Evolutionary conservation across 2,888 invertebrate genomes (phyloP), one percentile per base, ranked within the genome.

Genomic region (Folsomia candida): DNA sequence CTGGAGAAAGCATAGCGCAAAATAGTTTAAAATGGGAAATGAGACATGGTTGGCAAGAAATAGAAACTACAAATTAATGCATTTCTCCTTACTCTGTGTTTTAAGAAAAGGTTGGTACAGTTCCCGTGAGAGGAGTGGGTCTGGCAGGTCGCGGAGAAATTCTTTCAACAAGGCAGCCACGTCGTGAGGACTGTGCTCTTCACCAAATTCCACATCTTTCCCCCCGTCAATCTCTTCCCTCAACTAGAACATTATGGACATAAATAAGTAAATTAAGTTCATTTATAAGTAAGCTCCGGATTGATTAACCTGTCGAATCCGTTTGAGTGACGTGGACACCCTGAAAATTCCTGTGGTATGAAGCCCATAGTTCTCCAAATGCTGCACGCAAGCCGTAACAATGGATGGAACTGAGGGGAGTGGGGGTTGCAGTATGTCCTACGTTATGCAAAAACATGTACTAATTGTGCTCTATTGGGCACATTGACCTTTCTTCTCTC

Each of bases 271-370:
- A 47, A 54, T 11, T 51, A 51, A 18, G n/a, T n/a, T n/a, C n/a
- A n/a, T n/a, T n/a, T n/a, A n/a, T n/a, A n/a, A n/a, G n/a, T n/a
- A n/a, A n/a, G n/a, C n/a, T n/a, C n/a, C n/a, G n/a, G n/a, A n/a
- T n/a, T n/a, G n/a, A n/a, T n/a, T n/a, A n/a, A 94, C 93, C 89
- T 95, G 93, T 84, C 94, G 87, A 57, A 94, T 92, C 82, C 95
- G 87, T 83, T 94, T 96, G 83, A 93, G 94, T 2, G 95, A 94
- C 47, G 94, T 90, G 76, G 94, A 93, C 60, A 96, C 94, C 78
- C 96, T 87, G 85, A 97, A 97, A 72, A 97, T 89, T 1, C 97
- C 97, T 22, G 94, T 86, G 57, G 92, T 93, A 81, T 90, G 88
- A 59, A 96, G 86, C 27, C 94, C 95, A 80, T 91, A 87, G 67